Percentiles rank a stretch among this genome's conserved stretches.
phyloP scores from a whole-genome alignment of 2,888 invertebrate genomes.

The Stenchaetothrips biformis region DNA sequence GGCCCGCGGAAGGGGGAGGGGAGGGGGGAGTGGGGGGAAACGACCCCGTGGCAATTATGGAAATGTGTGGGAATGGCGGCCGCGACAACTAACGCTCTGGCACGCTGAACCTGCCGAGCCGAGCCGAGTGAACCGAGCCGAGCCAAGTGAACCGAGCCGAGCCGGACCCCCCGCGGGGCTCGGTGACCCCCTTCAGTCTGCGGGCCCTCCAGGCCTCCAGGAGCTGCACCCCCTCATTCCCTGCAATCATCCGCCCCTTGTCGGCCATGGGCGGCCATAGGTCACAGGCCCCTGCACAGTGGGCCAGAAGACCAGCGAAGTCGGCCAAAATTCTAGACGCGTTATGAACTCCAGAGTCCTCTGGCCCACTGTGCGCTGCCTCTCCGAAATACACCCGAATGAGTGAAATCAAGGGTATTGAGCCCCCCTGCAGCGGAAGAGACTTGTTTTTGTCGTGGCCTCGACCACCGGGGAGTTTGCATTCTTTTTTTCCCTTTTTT shows the following conservation, averaged over 20 bases:
- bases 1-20: not conserved
- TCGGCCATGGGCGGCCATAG: not conserved
- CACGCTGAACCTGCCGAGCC: not conserved
- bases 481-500: no score
- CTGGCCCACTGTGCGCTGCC: no score
- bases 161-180: not conserved
- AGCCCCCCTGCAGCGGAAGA: no score
- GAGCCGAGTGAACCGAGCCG: not conserved
- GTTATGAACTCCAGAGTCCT: no score
- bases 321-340: no score
- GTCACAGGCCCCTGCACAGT: no score
- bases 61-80: constrained; percentile 13
- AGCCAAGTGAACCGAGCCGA: not conserved
- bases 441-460: no score
- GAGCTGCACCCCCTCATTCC: not conserved
- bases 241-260: not conserved
- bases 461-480: no score
- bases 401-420: no score
- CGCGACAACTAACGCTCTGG: constrained; percentile 1
- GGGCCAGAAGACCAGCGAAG: no score
- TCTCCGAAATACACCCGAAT: no score
- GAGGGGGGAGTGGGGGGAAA: not conserved
- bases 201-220: not conserved
- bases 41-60: constrained; percentile 18
- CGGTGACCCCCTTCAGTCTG: not conserved